Evolutionary conservation across 2,888 invertebrate genomes (phyloP).

Genomic region (Trachelus tabidus): DNA sequence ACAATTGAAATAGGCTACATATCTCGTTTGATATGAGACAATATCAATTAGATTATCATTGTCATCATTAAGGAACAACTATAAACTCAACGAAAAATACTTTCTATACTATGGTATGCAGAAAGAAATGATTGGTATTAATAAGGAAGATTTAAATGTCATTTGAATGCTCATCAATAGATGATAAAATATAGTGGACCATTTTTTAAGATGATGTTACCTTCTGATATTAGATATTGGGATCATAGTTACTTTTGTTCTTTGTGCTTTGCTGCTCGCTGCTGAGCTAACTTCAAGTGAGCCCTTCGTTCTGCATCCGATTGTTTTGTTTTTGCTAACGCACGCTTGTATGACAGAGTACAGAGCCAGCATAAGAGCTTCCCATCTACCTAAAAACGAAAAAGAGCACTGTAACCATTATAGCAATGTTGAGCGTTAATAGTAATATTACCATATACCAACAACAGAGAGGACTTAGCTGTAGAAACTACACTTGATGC

Average conservation of each 20-base stretch:
- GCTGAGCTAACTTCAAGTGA: constrained; percentile 71
- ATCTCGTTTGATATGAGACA: background rate
- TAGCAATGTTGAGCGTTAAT: constrained; percentile 8
- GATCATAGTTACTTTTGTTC: constrained; percentile 68
- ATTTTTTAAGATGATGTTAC: constrained; percentile 28
- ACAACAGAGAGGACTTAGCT: constrained; percentile 20
- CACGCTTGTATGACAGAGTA: constrained; percentile 91
- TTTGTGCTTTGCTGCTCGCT: constrained; percentile 68
- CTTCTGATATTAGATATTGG: constrained; percentile 25
- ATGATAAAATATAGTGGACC: constrained; percentile 11
- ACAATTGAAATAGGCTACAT: background rate
- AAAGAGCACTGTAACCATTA: background rate
- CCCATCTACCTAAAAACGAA: constrained; percentile 84
- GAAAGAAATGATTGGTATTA: background rate
- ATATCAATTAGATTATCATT: background rate
- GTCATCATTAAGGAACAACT: background rate
- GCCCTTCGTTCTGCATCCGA: constrained; percentile 77
- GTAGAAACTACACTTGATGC: constrained; percentile 31
- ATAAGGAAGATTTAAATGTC: constrained; percentile 5
- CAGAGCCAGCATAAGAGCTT: constrained; percentile 96
- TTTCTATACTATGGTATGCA: background rate
- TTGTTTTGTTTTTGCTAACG: constrained; percentile 91
- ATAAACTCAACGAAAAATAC: background rate
- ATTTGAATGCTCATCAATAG: background rate
- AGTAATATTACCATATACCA: constrained; percentile 30